Conservation (phyloP, 37 sponge, comb jelly and placozoan genomes). For the Halisarca cf. caerulea region DNA sequence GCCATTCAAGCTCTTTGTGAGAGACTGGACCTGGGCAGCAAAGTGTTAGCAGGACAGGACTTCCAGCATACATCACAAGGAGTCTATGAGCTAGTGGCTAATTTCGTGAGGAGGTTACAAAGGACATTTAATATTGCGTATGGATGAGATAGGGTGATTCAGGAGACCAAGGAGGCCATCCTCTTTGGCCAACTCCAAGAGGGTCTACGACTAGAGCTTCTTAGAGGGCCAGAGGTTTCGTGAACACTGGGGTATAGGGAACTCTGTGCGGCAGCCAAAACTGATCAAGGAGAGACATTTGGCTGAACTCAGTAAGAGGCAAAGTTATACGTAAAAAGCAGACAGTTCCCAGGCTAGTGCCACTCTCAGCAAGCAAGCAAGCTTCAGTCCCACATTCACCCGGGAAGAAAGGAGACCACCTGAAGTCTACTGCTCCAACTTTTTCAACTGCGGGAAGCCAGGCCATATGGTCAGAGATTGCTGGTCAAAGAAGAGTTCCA, state of each 20-base stretch:
- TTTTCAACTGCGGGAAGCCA: not conserved
- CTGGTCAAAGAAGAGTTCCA: not conserved
- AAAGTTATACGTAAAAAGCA: not conserved
- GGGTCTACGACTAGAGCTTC: conserved; percentile 25
- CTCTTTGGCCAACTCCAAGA: conserved; percentile 50
- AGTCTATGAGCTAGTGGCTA: conserved; percentile 25
- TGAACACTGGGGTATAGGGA: conserved; percentile 33
- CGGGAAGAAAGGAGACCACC: not conserved
- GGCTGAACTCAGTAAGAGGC: conserved; percentile 23
- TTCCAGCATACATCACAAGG: conserved; percentile 36
- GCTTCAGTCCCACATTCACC: not conserved
- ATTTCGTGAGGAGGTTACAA: conserved; percentile 34
- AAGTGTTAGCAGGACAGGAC: conserved; percentile 40
- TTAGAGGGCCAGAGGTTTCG: conserved; percentile 44
- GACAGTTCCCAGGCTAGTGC: not conserved
- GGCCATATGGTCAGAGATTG: conserved; percentile 9
- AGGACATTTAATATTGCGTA: conserved; percentile 41
- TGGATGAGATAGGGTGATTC: conserved; percentile 25
- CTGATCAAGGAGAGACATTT: conserved; percentile 37
- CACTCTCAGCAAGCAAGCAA: not conserved
- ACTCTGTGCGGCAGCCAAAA: conserved; percentile 46
- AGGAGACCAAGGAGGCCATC: conserved; percentile 36
- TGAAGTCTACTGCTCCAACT: not conserved
- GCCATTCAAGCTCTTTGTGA: conserved; percentile 16
- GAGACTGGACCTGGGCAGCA: conserved; percentile 32